Conservation (phyloP, 2,888 invertebrate genomes). For the Matsumyia berberina region DNA sequence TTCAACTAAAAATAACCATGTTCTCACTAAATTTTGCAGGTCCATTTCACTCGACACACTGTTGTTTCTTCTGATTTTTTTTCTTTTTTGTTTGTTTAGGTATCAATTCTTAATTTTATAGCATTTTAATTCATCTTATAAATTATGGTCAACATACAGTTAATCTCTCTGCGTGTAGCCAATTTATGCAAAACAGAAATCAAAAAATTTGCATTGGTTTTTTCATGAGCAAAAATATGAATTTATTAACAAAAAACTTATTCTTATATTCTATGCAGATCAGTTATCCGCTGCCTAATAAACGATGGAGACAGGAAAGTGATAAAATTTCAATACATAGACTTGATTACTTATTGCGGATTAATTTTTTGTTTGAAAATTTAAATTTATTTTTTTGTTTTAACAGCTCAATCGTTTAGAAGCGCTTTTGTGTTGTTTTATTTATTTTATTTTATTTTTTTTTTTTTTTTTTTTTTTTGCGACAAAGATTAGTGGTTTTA, state of each 20-base stretch:
- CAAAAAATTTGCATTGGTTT: slow-evolving; percentile 22
- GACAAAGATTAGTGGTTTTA: neutral
- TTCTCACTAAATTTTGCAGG: slow-evolving; percentile 3
- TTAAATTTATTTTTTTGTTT: neutral
- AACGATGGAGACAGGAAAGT: slow-evolving; percentile 15
- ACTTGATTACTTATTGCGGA: slow-evolving; percentile 23
- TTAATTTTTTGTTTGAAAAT: neutral
- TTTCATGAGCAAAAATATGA: slow-evolving; percentile 7
- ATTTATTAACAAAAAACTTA: slow-evolving; percentile 19
- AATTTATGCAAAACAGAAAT: slow-evolving; percentile 21
- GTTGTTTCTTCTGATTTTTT: slow-evolving; percentile 9
- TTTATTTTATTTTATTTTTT: neutral
- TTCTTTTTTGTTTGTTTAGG: no score
- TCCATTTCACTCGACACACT: slow-evolving; percentile 3
- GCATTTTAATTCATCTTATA: slow-evolving; percentile 50
- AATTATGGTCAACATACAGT: slow-evolving; percentile 43
- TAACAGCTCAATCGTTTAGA: neutral
- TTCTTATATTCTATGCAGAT: no score
- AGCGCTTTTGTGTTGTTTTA: neutral
- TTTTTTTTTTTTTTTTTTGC: neutral
- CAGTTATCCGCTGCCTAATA: slow-evolving; percentile 3
- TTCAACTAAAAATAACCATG: slow-evolving; percentile 30
- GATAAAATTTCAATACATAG: slow-evolving; percentile 15
- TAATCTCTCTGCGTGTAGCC: slow-evolving; percentile 52
- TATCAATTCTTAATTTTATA: slow-evolving; percentile 51